Conservation (phyloP, 2,113 vertebrate genomes). For the Entomyzon cyanotis region DNA sequence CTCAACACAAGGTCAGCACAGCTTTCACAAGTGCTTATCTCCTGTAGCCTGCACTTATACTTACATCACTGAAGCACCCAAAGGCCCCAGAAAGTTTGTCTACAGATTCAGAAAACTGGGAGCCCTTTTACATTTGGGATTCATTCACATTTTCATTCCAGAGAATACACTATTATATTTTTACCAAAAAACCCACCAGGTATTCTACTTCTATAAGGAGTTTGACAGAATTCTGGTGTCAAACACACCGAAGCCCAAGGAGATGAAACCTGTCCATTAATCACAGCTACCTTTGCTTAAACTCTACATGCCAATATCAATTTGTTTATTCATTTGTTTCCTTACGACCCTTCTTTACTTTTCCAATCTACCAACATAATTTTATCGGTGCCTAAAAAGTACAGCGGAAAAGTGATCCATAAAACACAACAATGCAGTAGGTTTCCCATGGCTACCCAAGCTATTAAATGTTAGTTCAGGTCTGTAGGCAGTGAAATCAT, state of each 20-base stretch:
- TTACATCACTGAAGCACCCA: not conserved
- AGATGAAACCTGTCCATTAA: not conserved
- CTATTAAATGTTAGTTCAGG: constrained; percentile 3
- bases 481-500: constrained; percentile 21
- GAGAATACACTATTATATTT: not conserved
- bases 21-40: not conserved
- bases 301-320: not conserved
- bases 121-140: not conserved
- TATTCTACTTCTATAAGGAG: not conserved
- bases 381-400: not conserved
- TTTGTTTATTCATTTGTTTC: not conserved
- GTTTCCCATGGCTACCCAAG: constrained; percentile 17
- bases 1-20: not conserved
- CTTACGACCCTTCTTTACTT: not conserved
- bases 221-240: not conserved
- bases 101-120: not conserved
- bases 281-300: not conserved
- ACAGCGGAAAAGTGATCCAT: constrained; percentile 1
- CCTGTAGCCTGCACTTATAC: not conserved
- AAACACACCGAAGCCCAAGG: not conserved
- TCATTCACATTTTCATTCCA: not conserved
- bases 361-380: not conserved
- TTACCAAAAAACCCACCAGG: not conserved
- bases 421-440: not conserved
- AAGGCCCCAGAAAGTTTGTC: not conserved